phyloP scores from a whole-genome alignment of 1,140 invertebrate species.

The Aphelinus atriplicis region DNA sequence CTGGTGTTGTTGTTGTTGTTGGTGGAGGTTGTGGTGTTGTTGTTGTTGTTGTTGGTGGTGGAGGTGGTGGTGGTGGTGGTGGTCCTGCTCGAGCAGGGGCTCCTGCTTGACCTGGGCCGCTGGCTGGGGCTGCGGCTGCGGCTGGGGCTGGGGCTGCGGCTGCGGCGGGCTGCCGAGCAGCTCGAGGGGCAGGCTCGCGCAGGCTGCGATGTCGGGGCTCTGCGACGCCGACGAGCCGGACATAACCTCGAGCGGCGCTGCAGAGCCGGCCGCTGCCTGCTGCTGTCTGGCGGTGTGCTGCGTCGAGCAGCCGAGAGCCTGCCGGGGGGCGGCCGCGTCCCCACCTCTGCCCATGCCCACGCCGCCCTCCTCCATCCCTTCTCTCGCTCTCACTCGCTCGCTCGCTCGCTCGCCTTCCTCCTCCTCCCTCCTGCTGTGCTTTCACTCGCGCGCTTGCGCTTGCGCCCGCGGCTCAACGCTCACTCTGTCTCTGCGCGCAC shows the following conservation, averaged over 20 bases:
- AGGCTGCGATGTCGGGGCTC: conserved; percentile 66
- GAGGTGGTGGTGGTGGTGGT: conserved; percentile 70
- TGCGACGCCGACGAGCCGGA: conserved; percentile 64
- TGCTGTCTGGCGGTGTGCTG: conserved; percentile 39
- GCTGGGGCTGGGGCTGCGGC: conserved; percentile 51
- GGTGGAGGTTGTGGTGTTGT: conserved; percentile 69
- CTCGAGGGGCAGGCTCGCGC: conserved; percentile 65
- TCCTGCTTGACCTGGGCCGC: conserved; percentile 54
- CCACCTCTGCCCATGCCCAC: conserved; percentile 42
- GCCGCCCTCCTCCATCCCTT: conserved; percentile 38
- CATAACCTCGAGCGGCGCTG: conserved; percentile 61
- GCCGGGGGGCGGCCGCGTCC: background rate
- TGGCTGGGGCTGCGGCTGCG: conserved; percentile 19
- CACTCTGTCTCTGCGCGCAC: too few species aligned
- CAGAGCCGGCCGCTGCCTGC: conserved; percentile 44
- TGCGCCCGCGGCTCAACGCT: background rate
- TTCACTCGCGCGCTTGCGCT: conserved; percentile 5
- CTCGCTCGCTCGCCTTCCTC: conserved; percentile 47
- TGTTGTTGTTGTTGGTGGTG: conserved; percentile 54
- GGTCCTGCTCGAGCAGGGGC: conserved; percentile 69
- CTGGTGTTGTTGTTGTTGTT: conserved; percentile 79
- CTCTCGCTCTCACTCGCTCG: conserved; percentile 51
- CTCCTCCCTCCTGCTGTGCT: conserved; percentile 42
- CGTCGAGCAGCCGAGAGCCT: too few species aligned
- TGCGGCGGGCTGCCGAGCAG: conserved; percentile 58